phyloP scores from a whole-genome alignment of 30 jellyfish, hydroid and myxozoan species.

The Pelagia noctiluca region DNA sequence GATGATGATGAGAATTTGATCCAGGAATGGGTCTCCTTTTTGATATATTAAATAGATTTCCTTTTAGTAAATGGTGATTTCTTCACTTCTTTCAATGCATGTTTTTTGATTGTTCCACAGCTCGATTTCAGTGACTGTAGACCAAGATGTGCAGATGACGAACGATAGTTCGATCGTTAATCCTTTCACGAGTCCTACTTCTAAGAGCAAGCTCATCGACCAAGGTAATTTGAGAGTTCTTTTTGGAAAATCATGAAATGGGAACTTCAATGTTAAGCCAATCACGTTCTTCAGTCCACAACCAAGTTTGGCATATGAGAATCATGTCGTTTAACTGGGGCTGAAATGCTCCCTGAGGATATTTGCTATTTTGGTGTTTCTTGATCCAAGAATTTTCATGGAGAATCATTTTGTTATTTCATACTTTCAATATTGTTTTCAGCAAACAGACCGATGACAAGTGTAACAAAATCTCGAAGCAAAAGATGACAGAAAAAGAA shows the following conservation, averaged over 20 bases:
- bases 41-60: not conserved
- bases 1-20: not conserved
- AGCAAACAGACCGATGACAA: slow-evolving; percentile 76
- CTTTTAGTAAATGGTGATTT: not conserved
- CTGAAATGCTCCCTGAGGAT: not conserved
- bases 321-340: not conserved
- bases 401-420: not conserved
- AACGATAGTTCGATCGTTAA: slow-evolving; percentile 78
- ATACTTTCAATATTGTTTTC: not conserved
- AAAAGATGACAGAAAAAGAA: slow-evolving; percentile 12
- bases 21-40: not conserved
- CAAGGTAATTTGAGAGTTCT: slow-evolving; percentile 63
- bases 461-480: slow-evolving; percentile 18
- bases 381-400: not conserved
- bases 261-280: not conserved
- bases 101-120: not conserved
- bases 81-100: not conserved
- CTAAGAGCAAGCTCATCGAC: slow-evolving; percentile 58
- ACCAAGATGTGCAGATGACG: slow-evolving; percentile 82
- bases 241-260: not conserved
- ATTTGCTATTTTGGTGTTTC: not conserved
- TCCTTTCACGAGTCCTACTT: slow-evolving; percentile 56
- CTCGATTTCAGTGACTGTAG: slow-evolving; percentile 47
- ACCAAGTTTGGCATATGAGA: not conserved
- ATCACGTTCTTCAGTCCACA: not conserved